A percentile compares a stretch with the other conserved stretches of the same genome.
These are phyloP conservation scores for Harlomillsia oculata DNA, from an alignment of 1,140 invertebrate species.

Conservation along the genomic window DNA sequence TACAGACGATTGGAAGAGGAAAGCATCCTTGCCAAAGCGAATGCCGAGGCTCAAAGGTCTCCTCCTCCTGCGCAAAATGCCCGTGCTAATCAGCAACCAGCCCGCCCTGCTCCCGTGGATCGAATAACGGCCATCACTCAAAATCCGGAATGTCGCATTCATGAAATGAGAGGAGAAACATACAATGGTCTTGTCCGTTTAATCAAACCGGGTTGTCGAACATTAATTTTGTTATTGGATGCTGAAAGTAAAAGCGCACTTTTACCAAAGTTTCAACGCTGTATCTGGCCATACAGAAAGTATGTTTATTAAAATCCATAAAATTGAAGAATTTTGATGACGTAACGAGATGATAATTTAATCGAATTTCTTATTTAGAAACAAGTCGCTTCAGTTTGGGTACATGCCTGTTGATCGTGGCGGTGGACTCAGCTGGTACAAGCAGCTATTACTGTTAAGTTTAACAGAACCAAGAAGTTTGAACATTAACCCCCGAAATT, in stretches of 20 bases:
- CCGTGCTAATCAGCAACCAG: slow-evolving; percentile 2
- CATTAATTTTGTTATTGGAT: slow-evolving; percentile 82
- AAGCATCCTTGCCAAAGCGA: slow-evolving; percentile 42
- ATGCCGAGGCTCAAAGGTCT: slow-evolving; percentile 18
- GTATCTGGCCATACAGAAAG: slow-evolving; percentile 91
- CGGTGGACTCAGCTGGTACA: slow-evolving; percentile 79
- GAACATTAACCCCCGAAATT: slow-evolving; percentile 90
- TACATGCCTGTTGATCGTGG: slow-evolving; percentile 81
- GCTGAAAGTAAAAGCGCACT: slow-evolving; percentile 73
- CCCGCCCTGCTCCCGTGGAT: slow-evolving; percentile 1
- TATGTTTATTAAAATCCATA: slow-evolving; percentile 42
- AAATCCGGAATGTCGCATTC: slow-evolving; percentile 49
- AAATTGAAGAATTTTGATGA: neutral
- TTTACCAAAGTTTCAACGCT: slow-evolving; percentile 80
- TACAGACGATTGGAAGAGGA: slow-evolving; percentile 66
- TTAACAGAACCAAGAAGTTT: slow-evolving; percentile 68
- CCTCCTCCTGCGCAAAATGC: neutral
- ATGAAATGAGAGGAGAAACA: slow-evolving; percentile 87
- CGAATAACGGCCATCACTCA: slow-evolving; percentile 13
- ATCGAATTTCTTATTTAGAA: slow-evolving; percentile 50
- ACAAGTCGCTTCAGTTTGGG: slow-evolving; percentile 86
- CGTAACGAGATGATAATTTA: slow-evolving; percentile 2
- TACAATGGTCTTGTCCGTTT: slow-evolving; percentile 88
- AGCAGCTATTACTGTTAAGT: slow-evolving; percentile 71
- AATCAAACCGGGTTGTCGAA: slow-evolving; percentile 89